phyloP scores from a whole-genome alignment of 2,113 vertebrate species.

The Falcunculus frontatus region DNA sequence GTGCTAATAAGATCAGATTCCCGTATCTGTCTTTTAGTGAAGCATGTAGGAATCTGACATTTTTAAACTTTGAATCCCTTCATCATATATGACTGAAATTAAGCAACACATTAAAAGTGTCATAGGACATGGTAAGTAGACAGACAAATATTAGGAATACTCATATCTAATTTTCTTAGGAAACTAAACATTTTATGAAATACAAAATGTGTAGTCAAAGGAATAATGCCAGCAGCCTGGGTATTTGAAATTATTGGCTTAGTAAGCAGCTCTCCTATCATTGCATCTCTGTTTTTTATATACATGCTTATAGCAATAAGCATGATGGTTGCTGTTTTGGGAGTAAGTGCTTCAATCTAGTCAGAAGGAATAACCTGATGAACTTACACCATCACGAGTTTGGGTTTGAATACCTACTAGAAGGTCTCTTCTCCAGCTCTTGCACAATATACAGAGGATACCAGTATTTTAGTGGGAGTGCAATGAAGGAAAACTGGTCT shows the following conservation, averaged over 20 bases:
- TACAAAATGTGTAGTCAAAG: background rate
- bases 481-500: background rate
- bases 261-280: background rate
- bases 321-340: background rate
- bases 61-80: background rate
- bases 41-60: background rate
- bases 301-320: background rate
- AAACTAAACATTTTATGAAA: background rate
- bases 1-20: background rate
- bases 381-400: background rate
- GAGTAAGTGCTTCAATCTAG: background rate
- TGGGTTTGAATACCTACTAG: background rate
- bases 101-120: background rate
- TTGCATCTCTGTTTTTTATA: background rate
- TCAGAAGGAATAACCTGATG: background rate
- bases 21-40: background rate
- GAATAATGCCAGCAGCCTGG: background rate
- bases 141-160: background rate
- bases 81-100: background rate
- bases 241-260: background rate
- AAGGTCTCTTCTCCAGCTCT: background rate
- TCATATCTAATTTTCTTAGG: background rate
- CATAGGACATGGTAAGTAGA: background rate
- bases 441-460: background rate
- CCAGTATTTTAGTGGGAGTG: background rate